Evolutionary conservation across 1,140 invertebrate genomes (phyloP).

Genomic region (Trigoniulus corallinus): DNA sequence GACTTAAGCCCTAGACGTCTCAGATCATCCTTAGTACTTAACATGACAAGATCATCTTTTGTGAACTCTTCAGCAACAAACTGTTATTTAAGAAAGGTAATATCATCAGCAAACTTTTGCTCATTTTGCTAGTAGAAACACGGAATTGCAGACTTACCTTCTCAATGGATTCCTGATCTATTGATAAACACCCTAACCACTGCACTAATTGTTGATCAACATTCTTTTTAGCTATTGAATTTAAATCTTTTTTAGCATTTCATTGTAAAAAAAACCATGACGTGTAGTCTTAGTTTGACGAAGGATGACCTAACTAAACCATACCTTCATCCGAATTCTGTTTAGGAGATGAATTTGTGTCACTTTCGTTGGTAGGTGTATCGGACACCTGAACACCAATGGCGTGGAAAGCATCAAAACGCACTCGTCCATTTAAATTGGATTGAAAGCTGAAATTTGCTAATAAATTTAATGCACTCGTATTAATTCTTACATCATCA

Average conservation of each 20-base stretch:
- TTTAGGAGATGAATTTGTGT: constrained; percentile 9
- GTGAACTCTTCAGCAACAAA: constrained; percentile 58
- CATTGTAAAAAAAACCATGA: background rate
- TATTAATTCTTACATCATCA: constrained; percentile 16
- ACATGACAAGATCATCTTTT: constrained; percentile 53
- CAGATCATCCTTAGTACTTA: constrained; percentile 57
- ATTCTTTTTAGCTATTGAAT: constrained; percentile 7
- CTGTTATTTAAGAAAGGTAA: constrained; percentile 19
- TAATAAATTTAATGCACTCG: constrained; percentile 4
- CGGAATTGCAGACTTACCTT: constrained; percentile 16
- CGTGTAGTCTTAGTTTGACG: no score
- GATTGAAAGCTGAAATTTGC: constrained; percentile 7
- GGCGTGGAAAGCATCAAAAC: constrained; percentile 8
- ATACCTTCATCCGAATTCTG: no score
- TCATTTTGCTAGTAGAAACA: background rate
- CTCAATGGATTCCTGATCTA: constrained; percentile 22
- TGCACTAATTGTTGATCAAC: constrained; percentile 19
- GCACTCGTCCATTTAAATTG: constrained; percentile 8
- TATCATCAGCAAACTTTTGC: background rate
- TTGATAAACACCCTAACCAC: constrained; percentile 21
- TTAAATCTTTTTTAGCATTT: background rate
- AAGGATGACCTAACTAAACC: no score
- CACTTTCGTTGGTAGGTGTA: constrained; percentile 12
- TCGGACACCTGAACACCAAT: constrained; percentile 4
- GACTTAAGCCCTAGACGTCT: constrained; percentile 50